These are phyloP conservation scores for Cydia amplana DNA, from an alignment of 1,140 invertebrate genomes.

Conservation along the genomic window DNA sequence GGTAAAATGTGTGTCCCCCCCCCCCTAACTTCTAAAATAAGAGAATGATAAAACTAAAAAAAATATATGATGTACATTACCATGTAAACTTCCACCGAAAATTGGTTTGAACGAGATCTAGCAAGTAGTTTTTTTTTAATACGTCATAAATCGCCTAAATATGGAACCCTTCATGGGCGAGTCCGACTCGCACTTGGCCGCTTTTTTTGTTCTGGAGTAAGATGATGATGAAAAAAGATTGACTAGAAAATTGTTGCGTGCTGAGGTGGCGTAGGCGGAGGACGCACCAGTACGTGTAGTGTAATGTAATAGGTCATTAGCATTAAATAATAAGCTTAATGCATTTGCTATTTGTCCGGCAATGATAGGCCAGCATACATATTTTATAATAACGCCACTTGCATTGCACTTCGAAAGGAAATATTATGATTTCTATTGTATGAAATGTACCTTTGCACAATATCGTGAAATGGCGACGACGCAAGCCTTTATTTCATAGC, in stretches of 20 bases:
- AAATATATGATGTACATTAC: too few relatives aligned
- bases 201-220: too few relatives aligned
- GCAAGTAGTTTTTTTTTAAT: too few relatives aligned
- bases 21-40: too few relatives aligned
- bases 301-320: constrained; percentile 38
- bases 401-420: not conserved
- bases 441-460: not conserved
- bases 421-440: not conserved
- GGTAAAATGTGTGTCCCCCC: too few relatives aligned
- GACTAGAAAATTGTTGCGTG: not conserved
- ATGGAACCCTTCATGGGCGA: too few relatives aligned
- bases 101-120: too few relatives aligned
- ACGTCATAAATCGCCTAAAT: too few relatives aligned
- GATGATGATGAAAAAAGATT: not conserved
- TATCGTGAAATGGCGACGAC: not conserved
- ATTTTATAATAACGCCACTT: not conserved
- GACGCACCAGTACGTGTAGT: not conserved
- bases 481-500: not conserved
- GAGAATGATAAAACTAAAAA: too few relatives aligned
- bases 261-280: constrained; percentile 34
- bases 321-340: constrained; percentile 42
- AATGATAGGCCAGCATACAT: not conserved
- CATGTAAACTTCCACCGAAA: too few relatives aligned
- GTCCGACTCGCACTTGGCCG: too few relatives aligned
- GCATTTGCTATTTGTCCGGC: constrained; percentile 35